A percentile compares a stretch with the other conserved stretches of the same genome.
Evolutionary conservation across 1,140 invertebrate genomes (phyloP).

Genomic region (Notospermus geniculatus): DNA sequence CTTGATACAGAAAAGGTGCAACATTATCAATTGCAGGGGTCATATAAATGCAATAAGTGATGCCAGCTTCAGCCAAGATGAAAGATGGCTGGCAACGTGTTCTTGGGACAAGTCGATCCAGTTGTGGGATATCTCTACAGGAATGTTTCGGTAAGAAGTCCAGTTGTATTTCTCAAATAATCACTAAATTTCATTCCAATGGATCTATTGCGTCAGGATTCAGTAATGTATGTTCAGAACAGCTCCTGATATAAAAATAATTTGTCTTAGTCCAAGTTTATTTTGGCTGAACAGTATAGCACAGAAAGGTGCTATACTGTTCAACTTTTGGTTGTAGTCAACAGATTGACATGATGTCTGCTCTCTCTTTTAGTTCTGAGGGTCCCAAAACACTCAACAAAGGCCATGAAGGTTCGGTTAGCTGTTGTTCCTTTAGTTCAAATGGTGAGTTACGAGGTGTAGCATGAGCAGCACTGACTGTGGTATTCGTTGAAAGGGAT

Average conservation of each 20-base stretch:
- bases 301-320: no score
- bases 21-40: conserved; percentile 30
- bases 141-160: conserved; percentile 52
- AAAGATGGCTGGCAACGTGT: conserved; percentile 49
- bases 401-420: conserved; percentile 52
- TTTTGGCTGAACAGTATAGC: no score
- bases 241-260: no score
- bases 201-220: no score
- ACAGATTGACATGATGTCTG: not conserved
- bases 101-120: conserved; percentile 54
- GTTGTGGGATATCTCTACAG: conserved; percentile 54
- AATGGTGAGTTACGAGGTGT: conserved; percentile 35
- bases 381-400: conserved; percentile 40
- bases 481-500: no score
- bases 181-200: no score
- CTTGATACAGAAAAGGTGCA: not conserved
- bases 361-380: conserved; percentile 31
- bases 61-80: conserved; percentile 45
- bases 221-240: no score
- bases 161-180: not conserved
- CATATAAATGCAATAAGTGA: conserved; percentile 49
- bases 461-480: no score
- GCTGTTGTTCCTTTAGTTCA: conserved; percentile 42
- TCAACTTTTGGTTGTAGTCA: no score
- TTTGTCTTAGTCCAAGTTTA: no score